phyloP scores from a whole-genome alignment of 2,797 vertebrate species.

The Anguilla marmorata region DNA sequence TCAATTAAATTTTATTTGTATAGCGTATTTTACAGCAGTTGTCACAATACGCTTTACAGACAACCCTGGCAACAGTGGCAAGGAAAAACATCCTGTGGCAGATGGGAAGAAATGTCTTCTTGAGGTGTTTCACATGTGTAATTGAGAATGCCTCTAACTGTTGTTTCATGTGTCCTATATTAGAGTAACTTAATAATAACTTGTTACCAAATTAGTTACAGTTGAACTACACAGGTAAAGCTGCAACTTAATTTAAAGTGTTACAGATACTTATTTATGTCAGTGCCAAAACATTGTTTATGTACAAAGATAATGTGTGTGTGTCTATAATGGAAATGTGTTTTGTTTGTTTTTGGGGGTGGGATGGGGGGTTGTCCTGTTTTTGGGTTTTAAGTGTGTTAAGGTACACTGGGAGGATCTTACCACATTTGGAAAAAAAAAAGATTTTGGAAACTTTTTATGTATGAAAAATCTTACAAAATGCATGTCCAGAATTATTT shows the following conservation, averaged over 20 bases:
- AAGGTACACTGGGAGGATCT: constrained; percentile 36
- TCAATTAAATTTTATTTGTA: too few species aligned
- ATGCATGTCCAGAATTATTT: constrained; percentile 76
- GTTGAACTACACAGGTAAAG: neutral
- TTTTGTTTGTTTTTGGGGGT: constrained; percentile 46
- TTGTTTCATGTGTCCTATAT: neutral
- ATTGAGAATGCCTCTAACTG: neutral
- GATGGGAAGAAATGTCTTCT: neutral
- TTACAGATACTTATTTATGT: constrained; percentile 36
- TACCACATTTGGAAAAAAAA: constrained; percentile 31
- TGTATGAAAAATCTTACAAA: constrained; percentile 48
- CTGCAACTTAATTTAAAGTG: constrained; percentile 13
- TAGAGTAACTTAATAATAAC: neutral
- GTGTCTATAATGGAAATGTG: neutral
- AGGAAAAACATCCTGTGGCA: neutral
- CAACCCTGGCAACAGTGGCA: too few species aligned
- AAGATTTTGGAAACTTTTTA: constrained; percentile 53
- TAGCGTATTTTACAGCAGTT: too few species aligned
- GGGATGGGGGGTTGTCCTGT: constrained; percentile 56
- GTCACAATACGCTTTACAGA: too few species aligned
- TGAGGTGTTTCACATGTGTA: neutral
- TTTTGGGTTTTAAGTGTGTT: constrained; percentile 40
- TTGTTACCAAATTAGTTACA: neutral
- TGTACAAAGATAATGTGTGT: constrained; percentile 33
- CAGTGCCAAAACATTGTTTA: constrained; percentile 35